Conservation (phyloP, 2,113 vertebrate species). For the Trogon surrucura region DNA sequence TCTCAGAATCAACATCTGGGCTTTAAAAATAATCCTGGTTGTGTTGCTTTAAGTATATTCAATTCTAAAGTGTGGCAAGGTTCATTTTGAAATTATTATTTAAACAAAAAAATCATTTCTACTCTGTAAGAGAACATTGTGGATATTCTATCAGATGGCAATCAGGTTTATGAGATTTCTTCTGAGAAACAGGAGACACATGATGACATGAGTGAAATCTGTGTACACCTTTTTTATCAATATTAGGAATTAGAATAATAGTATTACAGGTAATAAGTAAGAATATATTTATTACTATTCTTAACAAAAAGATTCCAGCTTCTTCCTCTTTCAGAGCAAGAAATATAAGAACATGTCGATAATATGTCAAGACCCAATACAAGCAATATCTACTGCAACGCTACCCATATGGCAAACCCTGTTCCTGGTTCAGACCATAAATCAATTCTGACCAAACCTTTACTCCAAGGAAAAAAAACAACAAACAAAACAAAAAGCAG, state of each 20-base stretch:
- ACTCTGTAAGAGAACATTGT: background rate
- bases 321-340: background rate
- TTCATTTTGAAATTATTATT: background rate
- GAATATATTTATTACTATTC: background rate
- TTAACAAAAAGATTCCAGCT: background rate
- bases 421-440: background rate
- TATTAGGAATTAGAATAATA: background rate
- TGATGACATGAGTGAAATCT: background rate
- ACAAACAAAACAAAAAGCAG: background rate
- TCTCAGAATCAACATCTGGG: background rate
- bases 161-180: background rate
- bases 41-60: background rate
- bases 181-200: background rate
- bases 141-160: background rate
- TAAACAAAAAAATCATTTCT: background rate
- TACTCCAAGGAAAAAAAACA: background rate
- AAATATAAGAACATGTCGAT: background rate
- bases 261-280: background rate
- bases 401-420: background rate
- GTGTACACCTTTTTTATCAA: background rate
- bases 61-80: background rate
- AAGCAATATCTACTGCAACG: background rate
- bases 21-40: background rate
- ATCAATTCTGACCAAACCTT: background rate
- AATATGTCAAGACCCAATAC: background rate